These are phyloP conservation scores for Tragelaphus oryx DNA, from an alignment of 2,797 vertebrate genomes.

Conservation along the genomic window DNA sequence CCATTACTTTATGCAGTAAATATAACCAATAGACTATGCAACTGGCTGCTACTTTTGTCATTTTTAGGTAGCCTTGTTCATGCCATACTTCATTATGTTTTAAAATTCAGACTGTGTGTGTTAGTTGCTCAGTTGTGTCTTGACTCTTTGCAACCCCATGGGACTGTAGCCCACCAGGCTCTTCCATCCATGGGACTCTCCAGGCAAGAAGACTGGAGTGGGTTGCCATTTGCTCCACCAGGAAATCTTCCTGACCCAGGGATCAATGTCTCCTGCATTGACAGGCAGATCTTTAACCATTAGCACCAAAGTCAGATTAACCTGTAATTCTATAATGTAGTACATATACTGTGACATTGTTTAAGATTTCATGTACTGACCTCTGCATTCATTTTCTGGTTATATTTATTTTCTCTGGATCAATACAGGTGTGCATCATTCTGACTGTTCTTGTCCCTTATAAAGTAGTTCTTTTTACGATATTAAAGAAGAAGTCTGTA, in stretches of 20 bases:
- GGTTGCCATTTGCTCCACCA: no score
- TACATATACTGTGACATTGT: constrained; percentile 19
- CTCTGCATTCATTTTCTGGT: constrained; percentile 26
- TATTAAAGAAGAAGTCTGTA: background rate
- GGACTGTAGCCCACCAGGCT: no score
- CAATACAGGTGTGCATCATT: constrained; percentile 36
- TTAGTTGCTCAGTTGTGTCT: no score
- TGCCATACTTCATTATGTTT: background rate
- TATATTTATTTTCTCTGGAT: constrained; percentile 19
- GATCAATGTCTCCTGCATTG: no score
- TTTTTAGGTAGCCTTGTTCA: background rate
- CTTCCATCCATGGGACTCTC: no score
- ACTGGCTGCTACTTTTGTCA: background rate
- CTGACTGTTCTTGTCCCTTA: constrained; percentile 13
- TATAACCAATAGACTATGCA: constrained; percentile 23
- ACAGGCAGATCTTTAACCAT: no score
- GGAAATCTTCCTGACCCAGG: no score
- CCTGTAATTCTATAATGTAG: background rate
- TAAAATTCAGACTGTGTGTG: background rate
- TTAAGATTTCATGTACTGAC: constrained; percentile 47
- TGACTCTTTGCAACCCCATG: no score
- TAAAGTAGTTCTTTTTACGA: background rate
- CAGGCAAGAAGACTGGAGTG: no score
- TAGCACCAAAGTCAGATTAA: background rate
- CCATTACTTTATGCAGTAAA: constrained; percentile 53